These are phyloP conservation scores for Drosophila kuntzei DNA, from an alignment of 2,888 invertebrate species.

Conservation along the genomic window DNA sequence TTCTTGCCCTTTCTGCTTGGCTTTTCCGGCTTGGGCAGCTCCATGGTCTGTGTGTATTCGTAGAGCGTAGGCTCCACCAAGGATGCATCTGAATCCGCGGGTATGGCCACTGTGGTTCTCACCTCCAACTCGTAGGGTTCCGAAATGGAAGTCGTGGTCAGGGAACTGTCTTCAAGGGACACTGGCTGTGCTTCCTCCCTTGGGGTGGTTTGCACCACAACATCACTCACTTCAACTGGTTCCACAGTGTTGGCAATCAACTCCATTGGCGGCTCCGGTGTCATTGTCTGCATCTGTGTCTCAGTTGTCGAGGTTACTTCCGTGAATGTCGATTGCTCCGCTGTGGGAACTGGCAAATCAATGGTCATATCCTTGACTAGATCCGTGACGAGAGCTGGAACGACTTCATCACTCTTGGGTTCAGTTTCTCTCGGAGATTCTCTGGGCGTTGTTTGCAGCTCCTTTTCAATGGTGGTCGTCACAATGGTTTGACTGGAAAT, in stretches of 20 bases:
- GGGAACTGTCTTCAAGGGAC: constrained; percentile 72
- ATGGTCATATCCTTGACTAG: constrained; percentile 84
- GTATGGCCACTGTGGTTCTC: constrained; percentile 88
- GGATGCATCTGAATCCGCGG: constrained; percentile 86
- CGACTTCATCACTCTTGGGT: constrained; percentile 75
- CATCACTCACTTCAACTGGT: constrained; percentile 65
- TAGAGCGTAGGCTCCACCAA: constrained; percentile 77
- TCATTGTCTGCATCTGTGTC: constrained; percentile 71
- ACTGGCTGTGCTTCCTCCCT: constrained; percentile 56
- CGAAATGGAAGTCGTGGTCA: constrained; percentile 71
- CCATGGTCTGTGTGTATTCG: constrained; percentile 82
- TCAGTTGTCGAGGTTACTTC: constrained; percentile 73
- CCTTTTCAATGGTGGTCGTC: constrained; percentile 80
- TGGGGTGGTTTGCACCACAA: constrained; percentile 83
- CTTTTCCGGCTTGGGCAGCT: constrained; percentile 77
- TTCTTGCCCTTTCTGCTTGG: constrained; percentile 82
- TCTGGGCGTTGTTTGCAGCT: constrained; percentile 83
- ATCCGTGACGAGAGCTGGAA: constrained; percentile 84
- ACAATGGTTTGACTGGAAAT: constrained; percentile 81
- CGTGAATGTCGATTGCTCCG: constrained; percentile 76
- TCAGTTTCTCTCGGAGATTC: constrained; percentile 65
- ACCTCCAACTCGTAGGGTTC: constrained; percentile 85
- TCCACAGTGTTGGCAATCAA: constrained; percentile 57
- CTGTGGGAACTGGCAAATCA: constrained; percentile 71
- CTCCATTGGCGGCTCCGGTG: constrained; percentile 69